A percentile compares a stretch with the other conserved stretches of the same genome.
These are phyloP conservation scores for Hyphantria cunea DNA, from an alignment of 1,140 invertebrate species.

Conservation along the genomic window DNA sequence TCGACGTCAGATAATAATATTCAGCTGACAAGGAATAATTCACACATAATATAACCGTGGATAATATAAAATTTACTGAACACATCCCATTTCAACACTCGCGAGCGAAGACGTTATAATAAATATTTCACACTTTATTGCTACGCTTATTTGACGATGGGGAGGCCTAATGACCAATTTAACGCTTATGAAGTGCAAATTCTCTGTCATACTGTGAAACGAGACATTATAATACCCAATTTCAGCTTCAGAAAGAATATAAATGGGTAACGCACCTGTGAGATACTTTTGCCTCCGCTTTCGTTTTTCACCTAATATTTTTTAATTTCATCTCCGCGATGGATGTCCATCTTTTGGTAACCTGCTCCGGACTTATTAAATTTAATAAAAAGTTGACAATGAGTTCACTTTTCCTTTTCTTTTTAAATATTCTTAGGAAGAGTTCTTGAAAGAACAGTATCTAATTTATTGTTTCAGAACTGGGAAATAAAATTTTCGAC, in stretches of 20 bases:
- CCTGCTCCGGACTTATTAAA: constrained; percentile 12
- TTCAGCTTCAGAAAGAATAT: constrained; percentile 68
- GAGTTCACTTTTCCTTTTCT: background rate
- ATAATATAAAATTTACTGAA: constrained; percentile 27
- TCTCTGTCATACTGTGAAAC: constrained; percentile 69
- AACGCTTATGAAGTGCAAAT: constrained; percentile 77
- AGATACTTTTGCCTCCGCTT: constrained; percentile 25
- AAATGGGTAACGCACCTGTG: constrained; percentile 63
- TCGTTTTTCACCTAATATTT: constrained; percentile 37
- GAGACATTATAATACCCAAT: constrained; percentile 74
- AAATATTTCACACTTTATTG: constrained; percentile 71
- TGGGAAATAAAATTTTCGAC: too few species aligned
- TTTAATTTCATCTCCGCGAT: constrained; percentile 49
- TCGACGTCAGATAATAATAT: constrained; percentile 18
- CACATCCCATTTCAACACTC: constrained; percentile 25
- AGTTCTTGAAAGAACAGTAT: too few species aligned
- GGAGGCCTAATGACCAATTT: constrained; percentile 71
- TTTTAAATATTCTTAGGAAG: background rate
- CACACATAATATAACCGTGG: constrained; percentile 24
- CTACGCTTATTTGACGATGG: constrained; percentile 53
- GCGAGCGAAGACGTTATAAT: constrained; percentile 44
- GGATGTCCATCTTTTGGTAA: background rate
- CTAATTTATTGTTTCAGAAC: too few species aligned
- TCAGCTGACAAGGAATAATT: constrained; percentile 27
- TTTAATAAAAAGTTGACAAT: constrained; percentile 25